phyloP scores from a whole-genome alignment of 2,797 vertebrate genomes.

The Champsocephalus esox region DNA sequence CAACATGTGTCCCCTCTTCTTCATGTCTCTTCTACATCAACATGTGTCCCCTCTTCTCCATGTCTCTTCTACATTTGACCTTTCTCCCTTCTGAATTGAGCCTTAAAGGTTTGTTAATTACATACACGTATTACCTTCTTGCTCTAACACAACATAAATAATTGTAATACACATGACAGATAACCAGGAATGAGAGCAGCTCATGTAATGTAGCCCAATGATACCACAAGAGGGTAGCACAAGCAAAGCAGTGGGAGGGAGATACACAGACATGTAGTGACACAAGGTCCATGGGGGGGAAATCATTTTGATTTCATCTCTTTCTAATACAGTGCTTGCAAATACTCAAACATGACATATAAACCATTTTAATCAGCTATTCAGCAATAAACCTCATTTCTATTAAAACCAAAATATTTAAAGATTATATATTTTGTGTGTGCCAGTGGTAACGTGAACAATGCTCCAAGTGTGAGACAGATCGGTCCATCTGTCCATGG shows the following conservation, averaged over 20 bases:
- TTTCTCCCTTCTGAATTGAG: no score
- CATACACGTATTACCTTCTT: background rate
- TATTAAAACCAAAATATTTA: background rate
- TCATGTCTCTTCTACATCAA: no score
- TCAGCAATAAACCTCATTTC: background rate
- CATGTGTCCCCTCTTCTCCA: no score
- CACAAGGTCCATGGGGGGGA: no score
- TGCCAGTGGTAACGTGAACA: no score
- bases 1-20: no score
- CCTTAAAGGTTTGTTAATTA: no score
- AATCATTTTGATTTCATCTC: background rate
- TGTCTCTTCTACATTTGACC: no score
- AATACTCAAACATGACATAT: background rate
- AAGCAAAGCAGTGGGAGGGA: constrained; percentile 7
- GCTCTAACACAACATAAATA: background rate
- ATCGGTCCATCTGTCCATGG: background rate
- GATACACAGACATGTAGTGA: background rate
- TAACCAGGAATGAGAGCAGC: background rate
- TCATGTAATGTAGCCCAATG: background rate
- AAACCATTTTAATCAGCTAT: background rate
- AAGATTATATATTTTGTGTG: background rate
- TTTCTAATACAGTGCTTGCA: background rate
- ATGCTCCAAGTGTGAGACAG: background rate
- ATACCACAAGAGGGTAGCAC: constrained; percentile 59
- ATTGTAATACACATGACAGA: background rate